A percentile compares a stretch with the other conserved stretches of the same genome.
phyloP scores from a whole-genome alignment of 2,888 invertebrate genomes.

The Apodemia duryi region DNA sequence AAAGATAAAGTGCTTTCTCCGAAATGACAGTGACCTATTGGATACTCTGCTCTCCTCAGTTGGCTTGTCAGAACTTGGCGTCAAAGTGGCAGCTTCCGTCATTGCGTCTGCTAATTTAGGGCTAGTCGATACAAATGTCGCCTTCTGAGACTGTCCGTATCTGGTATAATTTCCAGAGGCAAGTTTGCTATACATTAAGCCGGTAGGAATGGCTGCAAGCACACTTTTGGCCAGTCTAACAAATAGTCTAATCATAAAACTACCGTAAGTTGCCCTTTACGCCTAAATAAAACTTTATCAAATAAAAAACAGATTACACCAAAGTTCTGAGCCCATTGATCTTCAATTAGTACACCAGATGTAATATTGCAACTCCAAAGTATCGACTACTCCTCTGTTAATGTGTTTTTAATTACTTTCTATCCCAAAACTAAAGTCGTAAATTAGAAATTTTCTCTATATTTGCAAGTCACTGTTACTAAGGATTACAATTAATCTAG shows the following conservation, averaged over 20 bases:
- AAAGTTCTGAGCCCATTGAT: conserved; percentile 25
- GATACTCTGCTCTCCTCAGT: no score
- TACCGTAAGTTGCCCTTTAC: neutral
- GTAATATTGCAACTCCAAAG: conserved; percentile 33
- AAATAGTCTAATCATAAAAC: neutral
- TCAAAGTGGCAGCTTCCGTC: no score
- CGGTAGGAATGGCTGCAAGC: no score
- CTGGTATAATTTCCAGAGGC: no score
- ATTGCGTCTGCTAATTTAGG: no score
- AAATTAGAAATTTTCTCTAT: conserved; percentile 33
- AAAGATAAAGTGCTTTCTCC: conserved; percentile 16
- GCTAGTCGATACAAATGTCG: no score
- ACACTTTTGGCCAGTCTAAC: no score
- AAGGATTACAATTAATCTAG: conserved; percentile 12
- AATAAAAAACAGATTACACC: neutral
- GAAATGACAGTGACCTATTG: conserved; percentile 31
- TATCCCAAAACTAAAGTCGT: conserved; percentile 46
- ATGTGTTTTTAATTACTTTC: conserved; percentile 67
- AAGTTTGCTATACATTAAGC: no score
- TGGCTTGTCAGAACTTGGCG: no score
- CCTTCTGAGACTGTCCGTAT: no score
- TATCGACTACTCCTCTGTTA: conserved; percentile 50
- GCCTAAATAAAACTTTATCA: neutral
- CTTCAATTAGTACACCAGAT: conserved; percentile 47
- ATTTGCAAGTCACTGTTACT: conserved; percentile 31